A percentile compares a stretch with the other conserved stretches of the same genome.
phyloP scores from a whole-genome alignment of 2,797 vertebrate species.

The Anomalospiza imberbis region DNA sequence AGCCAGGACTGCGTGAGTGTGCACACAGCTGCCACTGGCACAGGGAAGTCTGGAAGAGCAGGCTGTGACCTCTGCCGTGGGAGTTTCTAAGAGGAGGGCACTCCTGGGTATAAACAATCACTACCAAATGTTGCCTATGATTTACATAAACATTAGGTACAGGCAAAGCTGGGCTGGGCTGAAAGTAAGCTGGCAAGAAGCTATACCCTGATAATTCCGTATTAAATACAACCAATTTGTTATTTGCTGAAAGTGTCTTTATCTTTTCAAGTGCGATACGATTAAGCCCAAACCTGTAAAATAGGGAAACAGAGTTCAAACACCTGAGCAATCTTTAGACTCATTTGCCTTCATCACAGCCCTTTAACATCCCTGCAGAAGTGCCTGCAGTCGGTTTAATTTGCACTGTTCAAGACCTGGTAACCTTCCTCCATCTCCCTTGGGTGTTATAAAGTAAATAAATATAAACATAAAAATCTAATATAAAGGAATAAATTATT shows the following conservation, averaged over 20 bases:
- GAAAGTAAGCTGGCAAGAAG: accelerated
- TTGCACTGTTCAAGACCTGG: neutral
- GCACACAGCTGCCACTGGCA: accelerated
- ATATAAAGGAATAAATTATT: accelerated
- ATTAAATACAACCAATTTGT: neutral
- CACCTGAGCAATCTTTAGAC: neutral
- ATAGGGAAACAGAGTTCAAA: accelerated
- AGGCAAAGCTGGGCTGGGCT: neutral
- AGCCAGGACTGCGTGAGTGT: accelerated
- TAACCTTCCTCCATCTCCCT: neutral
- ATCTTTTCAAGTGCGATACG: neutral
- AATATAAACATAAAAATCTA: neutral
- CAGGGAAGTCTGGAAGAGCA: neutral
- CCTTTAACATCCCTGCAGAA: neutral
- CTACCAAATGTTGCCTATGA: accelerated
- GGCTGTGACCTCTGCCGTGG: neutral
- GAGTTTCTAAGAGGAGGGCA: neutral
- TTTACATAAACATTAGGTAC: accelerated
- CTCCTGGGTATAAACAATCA: neutral
- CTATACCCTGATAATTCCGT: neutral
- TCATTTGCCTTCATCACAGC: neutral
- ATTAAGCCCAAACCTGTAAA: neutral
- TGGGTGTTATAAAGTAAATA: neutral
- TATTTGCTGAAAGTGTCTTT: neutral
- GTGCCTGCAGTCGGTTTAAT: neutral